These are phyloP conservation scores for Bombus turneri DNA, from an alignment of 1,140 invertebrate genomes.

Conservation along the genomic window DNA sequence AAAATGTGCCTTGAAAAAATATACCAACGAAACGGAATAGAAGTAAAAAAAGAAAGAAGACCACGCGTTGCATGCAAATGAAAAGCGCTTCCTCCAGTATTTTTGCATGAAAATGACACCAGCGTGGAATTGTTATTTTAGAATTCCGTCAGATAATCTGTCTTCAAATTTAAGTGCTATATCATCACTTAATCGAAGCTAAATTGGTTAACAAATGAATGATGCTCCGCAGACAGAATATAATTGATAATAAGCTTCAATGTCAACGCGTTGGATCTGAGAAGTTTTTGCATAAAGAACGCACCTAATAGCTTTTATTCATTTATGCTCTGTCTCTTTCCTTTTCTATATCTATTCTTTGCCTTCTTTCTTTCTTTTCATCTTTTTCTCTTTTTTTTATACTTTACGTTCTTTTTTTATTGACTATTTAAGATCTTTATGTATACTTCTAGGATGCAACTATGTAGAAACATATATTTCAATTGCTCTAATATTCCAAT, in stretches of 20 bases:
- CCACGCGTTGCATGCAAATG: neutral
- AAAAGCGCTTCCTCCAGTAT: slow-evolving; percentile 1
- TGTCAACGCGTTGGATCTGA: neutral
- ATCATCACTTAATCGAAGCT: slow-evolving; percentile 5
- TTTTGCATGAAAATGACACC: slow-evolving; percentile 35
- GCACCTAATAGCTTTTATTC: neutral
- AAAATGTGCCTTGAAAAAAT: neutral
- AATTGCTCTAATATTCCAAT: too few relatives aligned
- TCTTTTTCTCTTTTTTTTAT: too few relatives aligned
- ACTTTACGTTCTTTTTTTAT: neutral
- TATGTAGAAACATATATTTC: too few relatives aligned
- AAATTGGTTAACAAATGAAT: slow-evolving; percentile 24
- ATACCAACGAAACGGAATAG: slow-evolving; percentile 1
- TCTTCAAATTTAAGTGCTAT: neutral
- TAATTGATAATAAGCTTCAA: slow-evolving; percentile 27
- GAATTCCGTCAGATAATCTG: neutral
- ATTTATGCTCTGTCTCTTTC: too few relatives aligned
- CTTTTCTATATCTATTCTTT: neutral
- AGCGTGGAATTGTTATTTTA: neutral
- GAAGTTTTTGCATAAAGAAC: neutral
- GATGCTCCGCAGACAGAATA: neutral
- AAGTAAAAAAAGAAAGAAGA: neutral
- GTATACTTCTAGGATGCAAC: too few relatives aligned
- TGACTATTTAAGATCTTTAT: too few relatives aligned
- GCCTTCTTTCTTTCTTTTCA: neutral